phyloP scores from a whole-genome alignment of 2,113 vertebrate genomes.

The Callopanchax toddi region DNA sequence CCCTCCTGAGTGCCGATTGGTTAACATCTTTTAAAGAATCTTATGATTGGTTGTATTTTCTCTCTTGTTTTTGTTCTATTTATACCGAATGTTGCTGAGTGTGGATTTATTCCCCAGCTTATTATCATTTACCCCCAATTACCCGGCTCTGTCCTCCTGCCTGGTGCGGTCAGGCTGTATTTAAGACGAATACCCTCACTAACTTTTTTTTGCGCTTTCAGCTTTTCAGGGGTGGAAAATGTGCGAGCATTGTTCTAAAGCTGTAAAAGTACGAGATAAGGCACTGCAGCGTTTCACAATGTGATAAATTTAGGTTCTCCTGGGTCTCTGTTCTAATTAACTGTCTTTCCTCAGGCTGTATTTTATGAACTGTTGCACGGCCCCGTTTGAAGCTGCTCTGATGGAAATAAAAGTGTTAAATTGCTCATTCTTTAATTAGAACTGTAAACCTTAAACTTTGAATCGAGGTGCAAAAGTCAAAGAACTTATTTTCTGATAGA shows the following conservation, averaged over 20 bases:
- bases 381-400: not conserved
- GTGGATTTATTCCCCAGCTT: not conserved
- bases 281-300: constrained; percentile 10
- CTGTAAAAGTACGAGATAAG: constrained; percentile 15
- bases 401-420: constrained; percentile 15
- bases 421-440: constrained; percentile 7
- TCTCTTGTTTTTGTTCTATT: not conserved
- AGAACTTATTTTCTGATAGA: no score
- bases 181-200: not conserved
- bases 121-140: not conserved
- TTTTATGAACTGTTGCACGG: constrained; percentile 20
- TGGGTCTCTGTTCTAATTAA: constrained; percentile 26
- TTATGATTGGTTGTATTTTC: not conserved
- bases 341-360: constrained; percentile 13
- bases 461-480: not conserved
- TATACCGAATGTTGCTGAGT: not conserved
- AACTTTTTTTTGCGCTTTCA: constrained; percentile 2
- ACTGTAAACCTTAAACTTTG: not conserved
- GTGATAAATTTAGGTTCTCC: constrained; percentile 25
- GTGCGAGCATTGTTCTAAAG: constrained; percentile 13
- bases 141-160: not conserved
- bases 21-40: no score
- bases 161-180: not conserved
- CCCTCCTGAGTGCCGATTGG: not conserved
- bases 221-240: not conserved